Evolutionary conservation across 1,140 invertebrate genomes (phyloP).

Genomic region (Calycopis cecrops): DNA sequence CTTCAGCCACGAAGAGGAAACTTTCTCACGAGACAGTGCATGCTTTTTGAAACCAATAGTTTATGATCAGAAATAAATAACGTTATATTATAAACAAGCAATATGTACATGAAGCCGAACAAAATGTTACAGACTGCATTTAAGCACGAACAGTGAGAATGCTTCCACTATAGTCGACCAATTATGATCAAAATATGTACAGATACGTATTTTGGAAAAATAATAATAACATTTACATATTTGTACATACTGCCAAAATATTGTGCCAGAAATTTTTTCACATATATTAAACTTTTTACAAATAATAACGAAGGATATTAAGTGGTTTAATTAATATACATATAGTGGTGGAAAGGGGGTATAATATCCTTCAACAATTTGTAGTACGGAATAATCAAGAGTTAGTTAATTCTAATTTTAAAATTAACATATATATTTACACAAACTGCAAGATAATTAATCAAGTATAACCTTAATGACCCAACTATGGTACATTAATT

Average conservation of each 20-base stretch:
- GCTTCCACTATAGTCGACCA: conserved; percentile 67
- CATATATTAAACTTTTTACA: conserved; percentile 23
- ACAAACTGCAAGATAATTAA: conserved; percentile 6
- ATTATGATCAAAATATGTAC: conserved; percentile 37
- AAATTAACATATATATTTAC: conserved; percentile 2
- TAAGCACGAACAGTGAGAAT: conserved; percentile 75
- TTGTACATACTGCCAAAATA: conserved; percentile 29
- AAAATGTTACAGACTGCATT: conserved; percentile 70
- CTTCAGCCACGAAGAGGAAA: conserved; percentile 80
- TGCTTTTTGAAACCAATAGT: conserved; percentile 79
- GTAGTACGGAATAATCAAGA: too few species aligned
- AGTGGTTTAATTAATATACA: conserved; percentile 2
- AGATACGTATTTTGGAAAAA: conserved; percentile 36
- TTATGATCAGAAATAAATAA: conserved; percentile 73
- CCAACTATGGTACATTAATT: conserved; percentile 5
- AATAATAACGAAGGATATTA: conserved; percentile 20
- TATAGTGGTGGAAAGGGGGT: neutral
- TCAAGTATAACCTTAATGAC: conserved; percentile 5
- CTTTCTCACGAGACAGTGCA: conserved; percentile 84
- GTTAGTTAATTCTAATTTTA: too few species aligned
- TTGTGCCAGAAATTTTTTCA: conserved; percentile 13
- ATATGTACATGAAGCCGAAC: conserved; percentile 75
- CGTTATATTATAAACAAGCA: conserved; percentile 73
- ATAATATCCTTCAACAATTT: too few species aligned
- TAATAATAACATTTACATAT: conserved; percentile 36